Evolutionary conservation across 2,888 invertebrate genomes (phyloP), one percentile per base, ranked within the genome.

Genomic region (Aspidiotus rigidus): DNA sequence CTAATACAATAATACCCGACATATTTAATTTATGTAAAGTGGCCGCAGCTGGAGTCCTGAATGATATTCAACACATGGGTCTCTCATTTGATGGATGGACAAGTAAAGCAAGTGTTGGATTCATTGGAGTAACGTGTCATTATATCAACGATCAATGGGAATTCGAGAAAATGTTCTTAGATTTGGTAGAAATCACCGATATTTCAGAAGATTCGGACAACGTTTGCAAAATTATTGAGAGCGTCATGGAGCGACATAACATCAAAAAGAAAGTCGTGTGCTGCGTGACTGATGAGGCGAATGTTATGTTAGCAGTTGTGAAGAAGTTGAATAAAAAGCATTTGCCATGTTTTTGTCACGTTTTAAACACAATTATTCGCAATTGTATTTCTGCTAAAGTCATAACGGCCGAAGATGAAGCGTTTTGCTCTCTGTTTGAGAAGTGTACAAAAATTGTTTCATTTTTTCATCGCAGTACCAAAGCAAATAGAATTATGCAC

Each of bases 61-160:
- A 11, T 57, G 57, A 17, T 13, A 57, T 57, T 15, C 10, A 57
- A n/a, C n/a, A 15, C 16, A 16, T n/a, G 15, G 16, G 16, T 40
- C 42, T 66, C 16, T 42, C 66, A 42, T n/a, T 66, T 57, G 66
- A 44, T 57, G 56, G 42, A 40, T 66, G 59, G 59, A 66, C 66
- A 7, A 17, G 42, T 59, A 9, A 54, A 28, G 41, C 59, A 42
- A 57, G 41, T 13, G 44, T 54, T 7, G 44, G n/a, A 54, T 66
- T 40, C 13, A 42, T 59, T 56, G 66, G 42, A 42, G 8, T 66
- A 57, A 66, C 49, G 13, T 59, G 59, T 13, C 66, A 66, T 57
- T 59, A 54, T 56, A 57, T 66, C 28, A 57, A 59, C 10, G 44
- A n/a, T 59, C 1, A 57, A 13, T 57, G 57, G 57, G 57, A 57